phyloP scores from a whole-genome alignment of 1,140 invertebrate genomes.

The Homarus americanus region DNA sequence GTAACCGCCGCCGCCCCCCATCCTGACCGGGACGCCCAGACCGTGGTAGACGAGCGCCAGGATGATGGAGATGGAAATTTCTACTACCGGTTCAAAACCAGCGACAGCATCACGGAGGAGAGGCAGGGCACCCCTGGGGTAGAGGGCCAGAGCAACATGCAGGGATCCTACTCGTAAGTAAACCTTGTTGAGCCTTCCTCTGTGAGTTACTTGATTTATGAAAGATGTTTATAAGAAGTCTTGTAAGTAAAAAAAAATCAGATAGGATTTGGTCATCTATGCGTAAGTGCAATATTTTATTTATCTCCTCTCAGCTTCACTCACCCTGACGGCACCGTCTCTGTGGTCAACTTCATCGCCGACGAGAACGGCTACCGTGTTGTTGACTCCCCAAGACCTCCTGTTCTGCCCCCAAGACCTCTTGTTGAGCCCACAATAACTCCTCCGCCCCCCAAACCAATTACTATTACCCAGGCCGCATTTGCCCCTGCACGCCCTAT shows the following conservation, averaged over 20 bases:
- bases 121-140: slow-evolving; percentile 17
- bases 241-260: too few relatives aligned
- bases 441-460: too few relatives aligned
- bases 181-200: too few relatives aligned
- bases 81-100: slow-evolving; percentile 38
- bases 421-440: too few relatives aligned
- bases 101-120: slow-evolving; percentile 31
- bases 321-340: slow-evolving; percentile 11
- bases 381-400: too few relatives aligned
- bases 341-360: slow-evolving; percentile 23
- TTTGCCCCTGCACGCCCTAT: too few relatives aligned
- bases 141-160: slow-evolving; percentile 48
- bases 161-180: slow-evolving; percentile 33
- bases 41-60: background rate
- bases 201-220: too few relatives aligned
- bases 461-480: too few relatives aligned
- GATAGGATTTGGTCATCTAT: too few relatives aligned
- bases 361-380: slow-evolving; percentile 61
- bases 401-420: too few relatives aligned
- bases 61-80: slow-evolving; percentile 46
- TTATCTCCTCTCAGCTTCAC: background rate
- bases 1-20: slow-evolving; percentile 30
- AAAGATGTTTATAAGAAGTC: too few relatives aligned
- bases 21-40: background rate
- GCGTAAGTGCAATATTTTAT: background rate